Evolutionary conservation across 1,140 invertebrate genomes (phyloP).

Genomic region (Pomacea maculata): DNA sequence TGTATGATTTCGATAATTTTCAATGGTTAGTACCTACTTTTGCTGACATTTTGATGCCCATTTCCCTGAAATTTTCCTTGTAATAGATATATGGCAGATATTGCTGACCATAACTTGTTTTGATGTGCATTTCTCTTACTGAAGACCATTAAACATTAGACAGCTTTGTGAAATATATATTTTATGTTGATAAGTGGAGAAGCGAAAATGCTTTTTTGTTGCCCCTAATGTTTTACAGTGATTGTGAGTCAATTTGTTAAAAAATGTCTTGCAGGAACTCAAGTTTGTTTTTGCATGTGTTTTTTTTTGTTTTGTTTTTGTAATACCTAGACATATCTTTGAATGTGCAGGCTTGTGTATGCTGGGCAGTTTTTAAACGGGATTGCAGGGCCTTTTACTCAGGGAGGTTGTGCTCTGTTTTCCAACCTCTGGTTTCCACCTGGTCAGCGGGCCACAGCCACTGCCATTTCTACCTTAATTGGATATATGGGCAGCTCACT

Average conservation of each 20-base stretch:
- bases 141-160: too few relatives aligned
- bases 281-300: too few relatives aligned
- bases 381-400: conserved; percentile 52
- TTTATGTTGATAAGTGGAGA: too few relatives aligned
- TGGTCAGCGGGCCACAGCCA: conserved; percentile 56
- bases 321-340: conserved; percentile 13
- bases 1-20: too few relatives aligned
- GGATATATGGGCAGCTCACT: conserved; percentile 46
- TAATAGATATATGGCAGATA: too few relatives aligned
- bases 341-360: conserved; percentile 45
- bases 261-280: not conserved
- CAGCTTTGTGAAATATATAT: too few relatives aligned
- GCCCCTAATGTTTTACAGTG: not conserved
- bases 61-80: too few relatives aligned
- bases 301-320: not conserved
- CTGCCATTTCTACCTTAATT: conserved; percentile 47
- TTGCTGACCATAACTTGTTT: too few relatives aligned
- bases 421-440: conserved; percentile 58
- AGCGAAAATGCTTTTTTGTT: too few relatives aligned
- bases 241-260: not conserved
- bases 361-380: conserved; percentile 56
- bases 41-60: too few relatives aligned
- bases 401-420: conserved; percentile 51
- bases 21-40: too few relatives aligned
- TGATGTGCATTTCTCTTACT: too few relatives aligned